Conservation (phyloP, 2,113 vertebrate species). For the Gadus chalcogrammus region DNA sequence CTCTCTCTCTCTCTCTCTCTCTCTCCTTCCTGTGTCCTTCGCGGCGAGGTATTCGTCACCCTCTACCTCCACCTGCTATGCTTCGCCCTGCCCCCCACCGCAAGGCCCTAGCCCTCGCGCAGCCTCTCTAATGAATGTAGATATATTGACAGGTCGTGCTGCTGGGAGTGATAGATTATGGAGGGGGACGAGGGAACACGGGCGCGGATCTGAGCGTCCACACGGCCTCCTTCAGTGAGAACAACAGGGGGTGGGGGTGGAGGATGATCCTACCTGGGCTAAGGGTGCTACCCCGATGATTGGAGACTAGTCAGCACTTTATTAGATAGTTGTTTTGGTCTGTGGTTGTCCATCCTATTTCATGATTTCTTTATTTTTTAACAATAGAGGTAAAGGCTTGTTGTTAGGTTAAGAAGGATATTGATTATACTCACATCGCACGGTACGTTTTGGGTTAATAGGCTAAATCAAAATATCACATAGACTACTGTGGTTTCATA, state of each 20-base stretch:
- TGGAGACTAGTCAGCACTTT: no score
- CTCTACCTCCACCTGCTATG: slow-evolving; percentile 26
- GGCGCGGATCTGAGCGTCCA: neutral
- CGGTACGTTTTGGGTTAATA: no score
- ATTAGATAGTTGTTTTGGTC: no score
- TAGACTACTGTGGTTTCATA: neutral
- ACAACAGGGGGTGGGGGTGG: no score
- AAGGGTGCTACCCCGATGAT: no score
- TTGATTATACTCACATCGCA: no score
- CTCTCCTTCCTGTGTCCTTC: slow-evolving; percentile 61
- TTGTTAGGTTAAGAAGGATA: no score
- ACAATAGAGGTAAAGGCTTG: no score
- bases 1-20: neutral
- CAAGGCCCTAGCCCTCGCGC: slow-evolving; percentile 33
- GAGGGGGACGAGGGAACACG: slow-evolving; percentile 45
- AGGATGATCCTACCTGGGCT: no score
- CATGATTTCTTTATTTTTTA: no score
- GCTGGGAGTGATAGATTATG: slow-evolving; percentile 64
- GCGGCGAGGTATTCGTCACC: slow-evolving; percentile 7
- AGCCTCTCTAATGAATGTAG: slow-evolving; percentile 73
- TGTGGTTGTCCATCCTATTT: no score
- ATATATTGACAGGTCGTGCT: slow-evolving; percentile 78
- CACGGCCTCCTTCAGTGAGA: no score
- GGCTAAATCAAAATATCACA: neutral
- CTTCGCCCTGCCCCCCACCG: slow-evolving; percentile 33